Conservation (phyloP, 2,888 invertebrate genomes). For the Xestoiulus laeticollis region DNA sequence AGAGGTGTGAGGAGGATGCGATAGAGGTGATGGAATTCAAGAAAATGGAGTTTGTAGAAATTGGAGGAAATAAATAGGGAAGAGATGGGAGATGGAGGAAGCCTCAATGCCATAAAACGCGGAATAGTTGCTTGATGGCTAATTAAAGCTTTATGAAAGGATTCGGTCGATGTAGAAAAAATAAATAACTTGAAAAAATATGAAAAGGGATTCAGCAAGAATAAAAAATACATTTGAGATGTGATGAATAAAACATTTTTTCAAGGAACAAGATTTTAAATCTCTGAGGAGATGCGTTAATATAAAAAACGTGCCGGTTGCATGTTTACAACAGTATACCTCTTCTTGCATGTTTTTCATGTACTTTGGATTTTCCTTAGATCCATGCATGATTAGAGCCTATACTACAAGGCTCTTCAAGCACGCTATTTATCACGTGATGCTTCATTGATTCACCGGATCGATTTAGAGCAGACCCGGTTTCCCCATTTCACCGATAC, state of each 20-base stretch:
- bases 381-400: background rate
- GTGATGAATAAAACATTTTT: background rate
- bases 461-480: background rate
- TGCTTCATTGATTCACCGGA: conserved; percentile 14
- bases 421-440: background rate
- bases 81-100: background rate
- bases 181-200: no score
- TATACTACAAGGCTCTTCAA: background rate
- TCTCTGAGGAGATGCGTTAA: background rate
- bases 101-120: no score
- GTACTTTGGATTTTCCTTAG: background rate
- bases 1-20: background rate
- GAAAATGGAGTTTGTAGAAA: background rate
- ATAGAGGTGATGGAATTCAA: background rate
- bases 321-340: background rate
- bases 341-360: no score
- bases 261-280: background rate
- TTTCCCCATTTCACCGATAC: background rate
- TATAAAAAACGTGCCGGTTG: background rate
- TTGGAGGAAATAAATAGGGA: background rate
- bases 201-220: background rate
- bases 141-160: no score
- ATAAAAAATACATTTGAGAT: background rate
- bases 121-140: no score
- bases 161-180: no score